Base-by-base conservation (phyloP, 2,888 invertebrate species). In the Arenicola marina region DNA sequence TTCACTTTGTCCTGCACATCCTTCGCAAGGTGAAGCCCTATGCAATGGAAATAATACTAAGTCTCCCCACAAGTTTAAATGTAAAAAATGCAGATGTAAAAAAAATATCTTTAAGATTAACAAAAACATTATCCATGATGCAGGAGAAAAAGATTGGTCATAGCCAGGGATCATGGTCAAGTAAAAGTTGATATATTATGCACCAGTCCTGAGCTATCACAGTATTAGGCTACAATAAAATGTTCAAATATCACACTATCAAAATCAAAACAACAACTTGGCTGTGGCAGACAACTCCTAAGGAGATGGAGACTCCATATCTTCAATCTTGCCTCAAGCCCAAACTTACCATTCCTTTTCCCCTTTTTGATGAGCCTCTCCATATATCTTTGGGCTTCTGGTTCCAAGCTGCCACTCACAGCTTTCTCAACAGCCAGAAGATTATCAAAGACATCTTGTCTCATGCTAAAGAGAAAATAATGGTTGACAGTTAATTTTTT, bases 381-480 rank as follows among this genome's bases (percentile, higher is more conserved):
- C 21, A 86, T 71, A 65, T 78, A 85, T 38, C 86, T 73, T 55
- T 76, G 76, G 18, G 78, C 77, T 70, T 86, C 85, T 28, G 59
- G 56, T 26, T 56, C 48, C 58, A 67, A 38, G 38, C 38, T 45
- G 18, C 31, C 54, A 3, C 55, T 60, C 33, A 62, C 38, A 45
- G 63, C 66, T 54, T 59, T 55, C 11, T 75, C 75, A 7, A 72
- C 73, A 4, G 77, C 76, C 33, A 81, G 76, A 43, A 86, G 69
- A 45, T 80, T 77, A 62, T 85, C 82, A 76, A 86, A 86, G 4
- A 85, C 79, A 75, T 86, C 85, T 65, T 84, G 82, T 51, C 84
- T 71, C 85, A 86, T 85, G 71, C 83, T 84, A 70, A 4, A 70
- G 61, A 48, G 46, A 53, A 56, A 54, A 53, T 21, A 46, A 38